phyloP scores from a whole-genome alignment of 1,140 invertebrate genomes.

The Zophobas atratus region DNA sequence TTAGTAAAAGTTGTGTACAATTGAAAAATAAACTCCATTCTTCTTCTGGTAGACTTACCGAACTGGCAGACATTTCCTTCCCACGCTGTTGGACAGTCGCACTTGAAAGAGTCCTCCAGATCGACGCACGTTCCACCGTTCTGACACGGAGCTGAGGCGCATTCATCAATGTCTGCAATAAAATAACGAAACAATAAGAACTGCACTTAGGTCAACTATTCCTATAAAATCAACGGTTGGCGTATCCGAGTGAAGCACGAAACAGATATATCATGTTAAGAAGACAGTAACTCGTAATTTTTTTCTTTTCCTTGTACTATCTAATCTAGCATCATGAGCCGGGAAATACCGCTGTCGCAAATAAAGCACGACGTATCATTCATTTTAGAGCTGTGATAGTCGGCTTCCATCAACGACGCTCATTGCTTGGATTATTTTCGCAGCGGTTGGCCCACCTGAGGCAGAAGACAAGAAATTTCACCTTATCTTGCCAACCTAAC shows the following conservation, averaged over 20 bases:
- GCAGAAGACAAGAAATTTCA: no score
- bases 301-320: constrained; percentile 14
- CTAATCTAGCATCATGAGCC: constrained; percentile 29
- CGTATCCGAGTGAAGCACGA: constrained; percentile 29
- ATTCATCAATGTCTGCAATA: constrained; percentile 85
- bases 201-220: constrained; percentile 31
- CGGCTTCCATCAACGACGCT: constrained; percentile 18
- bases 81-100: constrained; percentile 87
- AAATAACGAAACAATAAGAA: constrained; percentile 55
- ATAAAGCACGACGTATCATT: constrained; percentile 39
- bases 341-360: constrained; percentile 38
- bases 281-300: constrained; percentile 20
- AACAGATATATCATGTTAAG: constrained; percentile 47
- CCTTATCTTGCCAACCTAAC: neutral
- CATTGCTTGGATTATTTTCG: constrained; percentile 23
- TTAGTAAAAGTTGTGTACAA: no score
- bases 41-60: constrained; percentile 33
- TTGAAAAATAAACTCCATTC: neutral
- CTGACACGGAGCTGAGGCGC: constrained; percentile 85
- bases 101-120: constrained; percentile 81
- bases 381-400: constrained; percentile 29
- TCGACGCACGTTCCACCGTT: constrained; percentile 91
- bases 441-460: neutral
- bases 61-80: constrained; percentile 85
- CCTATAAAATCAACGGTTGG: constrained; percentile 32